A percentile compares a stretch with the other conserved stretches of the same genome.
Conservation (phyloP, 1,140 invertebrate species). For the Tigriopus japonicus region DNA sequence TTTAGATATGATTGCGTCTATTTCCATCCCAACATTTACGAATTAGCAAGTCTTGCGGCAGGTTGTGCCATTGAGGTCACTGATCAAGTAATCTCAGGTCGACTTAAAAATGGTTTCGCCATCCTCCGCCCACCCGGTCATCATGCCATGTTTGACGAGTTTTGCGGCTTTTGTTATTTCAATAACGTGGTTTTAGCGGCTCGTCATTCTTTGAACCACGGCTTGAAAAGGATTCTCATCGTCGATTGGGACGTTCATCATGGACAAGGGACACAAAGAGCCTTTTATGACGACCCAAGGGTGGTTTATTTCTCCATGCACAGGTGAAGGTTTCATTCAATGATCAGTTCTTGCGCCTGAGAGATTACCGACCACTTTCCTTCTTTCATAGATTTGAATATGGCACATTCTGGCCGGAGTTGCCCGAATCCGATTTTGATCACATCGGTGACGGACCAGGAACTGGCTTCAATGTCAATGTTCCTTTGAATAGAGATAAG, state of each 20-base stretch:
- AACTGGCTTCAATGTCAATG: conserved; percentile 72
- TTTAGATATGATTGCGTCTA: conserved; percentile 29
- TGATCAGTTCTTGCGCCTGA: too few species aligned
- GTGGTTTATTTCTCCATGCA: conserved; percentile 95
- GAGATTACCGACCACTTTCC: neutral
- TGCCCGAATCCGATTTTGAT: conserved; percentile 68
- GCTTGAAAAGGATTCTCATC: conserved; percentile 52
- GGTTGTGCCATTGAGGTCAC: conserved; percentile 28
- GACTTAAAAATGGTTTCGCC: conserved; percentile 26
- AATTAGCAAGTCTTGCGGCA: conserved; percentile 24
- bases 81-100: conserved; percentile 24
- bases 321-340: too few species aligned
- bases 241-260: conserved; percentile 96
- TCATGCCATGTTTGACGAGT: neutral
- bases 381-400: conserved; percentile 30
- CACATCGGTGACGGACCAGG: conserved; percentile 53
- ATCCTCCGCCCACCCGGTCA: conserved; percentile 20
- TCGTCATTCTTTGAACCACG: conserved; percentile 45
- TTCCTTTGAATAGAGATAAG: conserved; percentile 66
- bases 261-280: conserved; percentile 81
- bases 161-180: conserved; percentile 39
- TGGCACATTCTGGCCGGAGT: conserved; percentile 80
- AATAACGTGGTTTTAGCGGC: conserved; percentile 92
- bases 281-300: conserved; percentile 79
- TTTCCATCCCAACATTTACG: conserved; percentile 26